These are phyloP conservation scores for Natrix natrix DNA, from an alignment of 2,797 vertebrate genomes.

Conservation along the genomic window DNA sequence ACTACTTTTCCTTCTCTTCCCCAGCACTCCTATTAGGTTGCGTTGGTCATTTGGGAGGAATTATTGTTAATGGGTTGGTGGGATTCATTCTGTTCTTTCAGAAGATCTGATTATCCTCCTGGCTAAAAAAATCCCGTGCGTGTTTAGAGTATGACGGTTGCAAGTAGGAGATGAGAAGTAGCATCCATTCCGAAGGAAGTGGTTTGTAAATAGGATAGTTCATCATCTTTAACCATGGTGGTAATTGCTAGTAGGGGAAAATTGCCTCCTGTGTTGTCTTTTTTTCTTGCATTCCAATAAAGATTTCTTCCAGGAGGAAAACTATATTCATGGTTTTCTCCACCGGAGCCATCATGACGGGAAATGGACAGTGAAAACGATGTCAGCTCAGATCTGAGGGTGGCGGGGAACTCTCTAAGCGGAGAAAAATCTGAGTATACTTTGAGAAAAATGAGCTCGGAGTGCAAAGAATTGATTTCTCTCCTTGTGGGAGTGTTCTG, in stretches of 20 bases:
- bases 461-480: slow-evolving; percentile 23
- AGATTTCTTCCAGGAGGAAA: slow-evolving; percentile 33
- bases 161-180: neutral
- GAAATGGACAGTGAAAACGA: neutral
- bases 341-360: slow-evolving; percentile 40
- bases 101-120: slow-evolving; percentile 64
- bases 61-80: neutral
- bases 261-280: neutral
- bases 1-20: neutral
- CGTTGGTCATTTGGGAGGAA: neutral
- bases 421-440: slow-evolving; percentile 41
- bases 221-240: slow-evolving; percentile 45
- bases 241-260: slow-evolving; percentile 6
- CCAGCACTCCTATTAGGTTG: accelerated
- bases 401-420: slow-evolving; percentile 15
- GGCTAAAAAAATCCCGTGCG: slow-evolving; percentile 49
- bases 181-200: slow-evolving; percentile 38
- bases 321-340: slow-evolving; percentile 48
- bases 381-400: slow-evolving; percentile 12
- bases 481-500: slow-evolving; percentile 32
- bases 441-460: slow-evolving; percentile 42
- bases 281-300: slow-evolving; percentile 19
- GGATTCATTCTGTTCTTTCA: slow-evolving; percentile 43
- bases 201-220: slow-evolving; percentile 39
- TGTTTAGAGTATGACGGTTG: slow-evolving; percentile 52